Percentiles rank a stretch among this genome's conserved stretches.
These are phyloP conservation scores for Cyclargus thomasi DNA, from an alignment of 1,140 invertebrate genomes.

Conservation along the genomic window DNA sequence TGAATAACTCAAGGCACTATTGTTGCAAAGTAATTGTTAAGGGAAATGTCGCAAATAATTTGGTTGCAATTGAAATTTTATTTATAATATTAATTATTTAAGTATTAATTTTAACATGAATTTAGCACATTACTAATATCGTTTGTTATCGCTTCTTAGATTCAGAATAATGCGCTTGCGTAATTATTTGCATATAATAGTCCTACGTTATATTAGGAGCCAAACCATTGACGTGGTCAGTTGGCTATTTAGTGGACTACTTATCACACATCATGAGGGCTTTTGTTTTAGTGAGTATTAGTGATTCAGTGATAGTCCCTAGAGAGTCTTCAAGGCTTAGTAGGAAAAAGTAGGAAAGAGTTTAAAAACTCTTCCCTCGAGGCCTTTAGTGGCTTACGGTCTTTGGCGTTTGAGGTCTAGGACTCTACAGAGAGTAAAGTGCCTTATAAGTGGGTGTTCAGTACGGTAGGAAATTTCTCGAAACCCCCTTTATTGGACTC, in stretches of 20 bases:
- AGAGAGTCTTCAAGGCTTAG: no score
- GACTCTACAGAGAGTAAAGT: no score
- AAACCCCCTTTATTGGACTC: no score
- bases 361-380: no score
- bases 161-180: slow-evolving; percentile 37
- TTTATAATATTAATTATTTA: background rate
- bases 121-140: background rate
- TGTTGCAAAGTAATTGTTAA: no score
- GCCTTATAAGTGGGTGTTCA: no score
- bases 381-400: no score
- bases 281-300: slow-evolving; percentile 46
- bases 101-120: background rate
- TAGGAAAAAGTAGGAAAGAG: no score
- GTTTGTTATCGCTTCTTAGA: background rate
- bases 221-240: slow-evolving; percentile 31
- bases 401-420: no score
- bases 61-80: background rate
- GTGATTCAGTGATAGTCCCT: background rate
- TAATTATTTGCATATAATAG: slow-evolving; percentile 41
- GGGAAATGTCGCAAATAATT: no score
- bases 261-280: slow-evolving; percentile 42
- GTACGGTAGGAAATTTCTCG: no score
- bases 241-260: slow-evolving; percentile 28
- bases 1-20: no score
- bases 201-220: slow-evolving; percentile 51